Percentiles rank a stretch among this genome's conserved stretches.
These are phyloP conservation scores for Haliclystus octoradiatus DNA, from an alignment of 30 jellyfish, hydroid and myxozoan genomes.

Conservation along the genomic window DNA sequence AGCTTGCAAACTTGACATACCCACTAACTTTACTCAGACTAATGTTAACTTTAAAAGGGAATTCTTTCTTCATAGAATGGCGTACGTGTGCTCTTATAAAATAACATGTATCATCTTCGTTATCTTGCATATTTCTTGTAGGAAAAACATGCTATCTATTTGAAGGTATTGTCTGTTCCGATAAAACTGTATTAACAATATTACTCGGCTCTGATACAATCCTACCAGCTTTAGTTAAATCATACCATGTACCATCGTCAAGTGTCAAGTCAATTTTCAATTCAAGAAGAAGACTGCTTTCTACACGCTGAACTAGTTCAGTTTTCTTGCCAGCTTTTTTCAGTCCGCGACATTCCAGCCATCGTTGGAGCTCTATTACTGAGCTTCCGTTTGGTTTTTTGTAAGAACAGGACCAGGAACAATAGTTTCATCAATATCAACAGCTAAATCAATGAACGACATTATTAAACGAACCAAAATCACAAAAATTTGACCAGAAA, in stretches of 20 bases:
- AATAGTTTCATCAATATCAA: constrained; percentile 18
- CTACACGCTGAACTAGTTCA: constrained; percentile 10
- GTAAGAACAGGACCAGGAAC: constrained; percentile 36
- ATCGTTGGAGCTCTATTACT: constrained; percentile 11
- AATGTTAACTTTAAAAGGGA: background rate
- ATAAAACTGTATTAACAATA: too few relatives aligned
- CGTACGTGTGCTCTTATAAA: constrained; percentile 5
- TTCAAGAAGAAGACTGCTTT: background rate
- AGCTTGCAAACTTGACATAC: constrained; percentile 4
- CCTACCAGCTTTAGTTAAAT: constrained; percentile 19
- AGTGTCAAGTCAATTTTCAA: constrained; percentile 14
- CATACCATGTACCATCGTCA: constrained; percentile 23
- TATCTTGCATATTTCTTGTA: constrained; percentile 8
- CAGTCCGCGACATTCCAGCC: constrained; percentile 29
- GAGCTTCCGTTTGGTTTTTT: constrained; percentile 17
- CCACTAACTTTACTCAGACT: constrained; percentile 5
- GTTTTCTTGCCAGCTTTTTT: constrained; percentile 14
- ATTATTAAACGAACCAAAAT: too few relatives aligned
- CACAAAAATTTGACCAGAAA: too few relatives aligned
- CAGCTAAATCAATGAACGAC: too few relatives aligned
- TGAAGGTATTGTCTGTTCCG: too few relatives aligned
- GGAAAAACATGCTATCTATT: constrained; percentile 6
- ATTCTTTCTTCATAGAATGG: constrained; percentile 7
- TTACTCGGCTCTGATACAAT: too few relatives aligned
- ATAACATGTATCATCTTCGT: constrained; percentile 3